Percentiles rank a stretch among this genome's conserved stretches.
Evolutionary conservation across 2,113 vertebrate genomes (phyloP).

Genomic region (Maccullochella peelii): DNA sequence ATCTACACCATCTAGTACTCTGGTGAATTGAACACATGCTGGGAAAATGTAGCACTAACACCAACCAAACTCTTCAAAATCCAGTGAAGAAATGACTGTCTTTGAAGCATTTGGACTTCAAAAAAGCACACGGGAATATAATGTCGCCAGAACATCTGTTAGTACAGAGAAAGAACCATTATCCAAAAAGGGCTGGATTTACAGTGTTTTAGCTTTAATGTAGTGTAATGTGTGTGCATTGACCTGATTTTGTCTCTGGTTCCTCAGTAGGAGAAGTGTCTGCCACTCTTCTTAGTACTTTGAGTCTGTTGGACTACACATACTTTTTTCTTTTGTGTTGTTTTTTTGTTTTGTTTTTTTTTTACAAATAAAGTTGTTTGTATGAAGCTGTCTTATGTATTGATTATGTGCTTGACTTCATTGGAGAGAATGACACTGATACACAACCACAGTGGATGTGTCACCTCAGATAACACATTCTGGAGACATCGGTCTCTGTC

Average conservation of each 20-base stretch:
- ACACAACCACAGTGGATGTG: background rate
- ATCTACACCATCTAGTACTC: no score
- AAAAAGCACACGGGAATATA: background rate
- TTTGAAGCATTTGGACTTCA: background rate
- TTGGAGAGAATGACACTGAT: background rate
- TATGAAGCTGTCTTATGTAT: slow-evolving; percentile 67
- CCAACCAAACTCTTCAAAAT: slow-evolving; percentile 4
- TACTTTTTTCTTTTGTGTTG: slow-evolving; percentile 38
- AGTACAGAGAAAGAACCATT: background rate
- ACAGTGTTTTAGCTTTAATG: background rate
- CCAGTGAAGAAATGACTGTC: background rate
- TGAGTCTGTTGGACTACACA: slow-evolving; percentile 44
- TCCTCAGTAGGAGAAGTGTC: slow-evolving; percentile 70
- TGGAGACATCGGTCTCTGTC: background rate
- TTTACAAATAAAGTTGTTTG: slow-evolving; percentile 73
- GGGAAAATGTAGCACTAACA: background rate
- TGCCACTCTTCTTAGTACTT: slow-evolving; percentile 53
- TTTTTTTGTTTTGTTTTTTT: slow-evolving; percentile 42
- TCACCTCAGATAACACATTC: background rate
- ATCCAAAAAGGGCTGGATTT: background rate
- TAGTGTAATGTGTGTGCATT: slow-evolving; percentile 43
- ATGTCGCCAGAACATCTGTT: background rate
- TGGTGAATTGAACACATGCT: background rate
- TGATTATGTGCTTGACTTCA: slow-evolving; percentile 65
- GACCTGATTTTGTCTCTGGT: slow-evolving; percentile 68